Percentiles rank a stretch among this genome's conserved stretches.
Evolutionary conservation across 2,113 vertebrate species (phyloP).

Genomic region (Lasiurus cinereus): DNA sequence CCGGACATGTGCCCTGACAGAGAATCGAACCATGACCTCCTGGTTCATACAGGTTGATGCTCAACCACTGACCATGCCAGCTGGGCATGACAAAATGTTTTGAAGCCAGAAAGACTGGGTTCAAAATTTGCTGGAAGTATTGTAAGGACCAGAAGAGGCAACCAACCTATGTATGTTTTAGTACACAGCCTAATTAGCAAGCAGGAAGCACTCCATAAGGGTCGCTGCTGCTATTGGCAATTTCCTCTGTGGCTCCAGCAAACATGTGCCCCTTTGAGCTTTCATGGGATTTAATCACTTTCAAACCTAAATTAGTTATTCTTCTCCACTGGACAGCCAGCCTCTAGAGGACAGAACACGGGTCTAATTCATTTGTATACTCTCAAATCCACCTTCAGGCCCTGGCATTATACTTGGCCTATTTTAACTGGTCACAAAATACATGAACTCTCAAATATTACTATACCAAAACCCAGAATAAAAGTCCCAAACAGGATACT

Average conservation of each 20-base stretch:
- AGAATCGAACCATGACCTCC: too few species aligned
- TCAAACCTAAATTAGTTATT: slow-evolving; percentile 28
- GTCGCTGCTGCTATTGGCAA: background rate
- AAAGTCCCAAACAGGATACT: slow-evolving; percentile 21
- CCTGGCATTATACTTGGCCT: background rate
- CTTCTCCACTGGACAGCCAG: background rate
- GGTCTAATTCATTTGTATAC: background rate
- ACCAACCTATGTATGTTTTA: too few species aligned
- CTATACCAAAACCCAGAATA: background rate
- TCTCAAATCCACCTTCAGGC: background rate
- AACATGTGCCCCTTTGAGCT: background rate
- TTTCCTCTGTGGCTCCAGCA: background rate
- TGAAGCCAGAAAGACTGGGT: background rate
- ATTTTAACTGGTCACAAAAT: background rate
- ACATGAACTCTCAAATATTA: background rate
- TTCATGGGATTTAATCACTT: slow-evolving; percentile 1
- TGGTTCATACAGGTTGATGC: too few species aligned
- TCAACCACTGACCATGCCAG: too few species aligned
- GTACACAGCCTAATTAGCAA: background rate
- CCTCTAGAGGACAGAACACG: background rate
- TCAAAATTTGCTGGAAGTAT: background rate
- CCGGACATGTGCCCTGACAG: too few species aligned
- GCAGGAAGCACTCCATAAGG: background rate
- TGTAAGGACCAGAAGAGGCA: background rate
- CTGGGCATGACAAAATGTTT: background rate